Evolutionary conservation across 1,140 invertebrate species (phyloP), one percentile per base, ranked within the genome.

Genomic region (Cataglyphis hispanica): DNA sequence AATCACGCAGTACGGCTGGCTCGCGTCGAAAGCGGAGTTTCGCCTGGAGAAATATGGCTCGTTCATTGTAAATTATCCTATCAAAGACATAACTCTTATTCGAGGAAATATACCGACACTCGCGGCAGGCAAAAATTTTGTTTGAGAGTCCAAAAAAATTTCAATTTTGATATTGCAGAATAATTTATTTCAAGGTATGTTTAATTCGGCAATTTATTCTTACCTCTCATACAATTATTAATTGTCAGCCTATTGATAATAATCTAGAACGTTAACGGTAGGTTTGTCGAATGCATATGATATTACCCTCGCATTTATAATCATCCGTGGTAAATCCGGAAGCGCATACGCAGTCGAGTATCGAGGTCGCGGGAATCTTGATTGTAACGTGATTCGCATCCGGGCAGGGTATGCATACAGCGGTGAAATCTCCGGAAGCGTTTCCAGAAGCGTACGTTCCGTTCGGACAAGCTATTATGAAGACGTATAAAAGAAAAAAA

Each of bases 351-450:
- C 97, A 97, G 78, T 96, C 95, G 0, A 95, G 87, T 1, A 93
- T 16, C 87, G 87, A 95, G 66, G 86, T 95, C 16, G 96, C 96
- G 22, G 96, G 96, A 0, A 93, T 85, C 80, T 91, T 92, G 10
- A 93, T 69, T 4, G 96, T 97, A 5, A 95, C 93, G 86, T 97
- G 97, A 92, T 97, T 96, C 7, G 94, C 89, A 93, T 97, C 97
- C 0, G 97, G 97, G 93, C 97, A 97, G 2, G 96, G 94, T 7
- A 92, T 90, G 91, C 97, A 97, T 0, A 95, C 91, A 60, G 95
- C 89, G 53, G 93, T 89, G 1, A 95, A 94, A 92, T 97, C 96
- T 0, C 95, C 96, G 1, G 95, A 95, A 8, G 92, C 93, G 53
- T 91, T 92, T 8, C 89, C 91, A 13, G 94, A 91, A 64, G 95